Conservation (phyloP, 2,888 invertebrate genomes). For the Lamproptera curius region DNA sequence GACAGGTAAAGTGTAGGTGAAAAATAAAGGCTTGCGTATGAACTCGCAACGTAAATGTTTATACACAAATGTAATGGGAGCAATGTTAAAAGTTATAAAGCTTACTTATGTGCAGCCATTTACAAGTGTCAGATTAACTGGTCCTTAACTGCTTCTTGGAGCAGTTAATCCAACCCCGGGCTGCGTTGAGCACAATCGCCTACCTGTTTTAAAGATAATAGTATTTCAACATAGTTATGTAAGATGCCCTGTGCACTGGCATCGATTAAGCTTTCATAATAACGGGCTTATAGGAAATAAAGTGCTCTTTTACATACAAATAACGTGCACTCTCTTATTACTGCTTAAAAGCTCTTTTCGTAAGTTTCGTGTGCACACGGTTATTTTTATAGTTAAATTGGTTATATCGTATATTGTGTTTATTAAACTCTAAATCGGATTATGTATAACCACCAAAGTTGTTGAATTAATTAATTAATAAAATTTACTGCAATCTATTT, state of each 20-base stretch:
- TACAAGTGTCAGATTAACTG: conserved; percentile 1
- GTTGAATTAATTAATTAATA: no score
- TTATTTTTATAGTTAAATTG: background rate
- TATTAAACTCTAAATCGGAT: background rate
- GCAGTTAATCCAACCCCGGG: conserved; percentile 19
- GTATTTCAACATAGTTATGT: conserved; percentile 19
- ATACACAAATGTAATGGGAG: no score
- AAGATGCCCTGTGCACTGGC: conserved; percentile 5
- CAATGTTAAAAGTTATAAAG: no score
- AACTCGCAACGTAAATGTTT: no score
- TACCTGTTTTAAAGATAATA: conserved; percentile 15
- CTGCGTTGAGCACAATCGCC: conserved; percentile 6
- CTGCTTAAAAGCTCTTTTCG: background rate
- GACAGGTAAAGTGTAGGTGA: no score
- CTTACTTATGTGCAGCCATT: background rate
- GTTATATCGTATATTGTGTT: background rate
- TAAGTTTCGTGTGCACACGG: background rate
- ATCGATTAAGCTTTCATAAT: conserved; percentile 13
- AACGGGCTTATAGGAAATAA: background rate
- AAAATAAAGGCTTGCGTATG: no score
- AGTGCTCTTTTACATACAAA: background rate
- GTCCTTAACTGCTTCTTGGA: conserved; percentile 2
- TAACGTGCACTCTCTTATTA: no score
- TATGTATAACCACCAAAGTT: background rate
- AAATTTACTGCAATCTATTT: no score